Base-by-base conservation (phyloP, 2,888 invertebrate species). In the Amiota minor region DNA sequence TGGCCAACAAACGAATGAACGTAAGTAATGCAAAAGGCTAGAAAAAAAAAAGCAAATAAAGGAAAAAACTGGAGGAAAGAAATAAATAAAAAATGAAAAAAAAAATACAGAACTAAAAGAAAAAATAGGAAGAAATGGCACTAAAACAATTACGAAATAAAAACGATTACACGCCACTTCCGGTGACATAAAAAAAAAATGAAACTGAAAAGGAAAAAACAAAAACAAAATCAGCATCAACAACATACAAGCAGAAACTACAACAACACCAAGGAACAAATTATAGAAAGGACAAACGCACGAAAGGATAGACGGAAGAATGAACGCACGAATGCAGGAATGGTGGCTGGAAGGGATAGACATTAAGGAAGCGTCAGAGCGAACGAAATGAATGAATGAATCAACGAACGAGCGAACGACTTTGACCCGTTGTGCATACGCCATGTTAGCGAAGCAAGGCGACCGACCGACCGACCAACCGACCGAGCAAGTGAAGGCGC, bases 81-180 rank as follows among this genome's bases (percentile, higher is more conserved):
- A 59, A 65, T 53, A 70, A 50, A 56, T n/a, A 16, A 69, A 64
- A 70, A 61, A 72, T 59, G 35, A 35, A 72, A 75, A 77, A 74
- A 75, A 75, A 77, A 80, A 45, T 70, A 74, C 72, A 75, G 77
- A 75, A 76, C 81, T 80, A 83, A 85, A 85, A 83, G 85, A 84
- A 84, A 84, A 83, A 84, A 85, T 85, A 82, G 78, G 83, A 86
- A 83, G 35, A 35, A 83, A 86, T 83, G 86, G 78, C 83, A 83
- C 86, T 83, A 83, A 83, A 83, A 83, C 83, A 83, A 83, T 83
- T 83, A 83, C 83, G 85, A 83, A 83, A 83, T 83, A 83, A 85
- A 83, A 83, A 85, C 83, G 83, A 83, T 83, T 83, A 83, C 86
- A 83, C 81, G 83, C 83, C 83, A 83, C 83, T 83, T 83, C 83